Percentiles rank a stretch among this genome's conserved stretches.
Conservation (phyloP, 1,140 invertebrate genomes). For the Phymorhynchus buccinoides region DNA sequence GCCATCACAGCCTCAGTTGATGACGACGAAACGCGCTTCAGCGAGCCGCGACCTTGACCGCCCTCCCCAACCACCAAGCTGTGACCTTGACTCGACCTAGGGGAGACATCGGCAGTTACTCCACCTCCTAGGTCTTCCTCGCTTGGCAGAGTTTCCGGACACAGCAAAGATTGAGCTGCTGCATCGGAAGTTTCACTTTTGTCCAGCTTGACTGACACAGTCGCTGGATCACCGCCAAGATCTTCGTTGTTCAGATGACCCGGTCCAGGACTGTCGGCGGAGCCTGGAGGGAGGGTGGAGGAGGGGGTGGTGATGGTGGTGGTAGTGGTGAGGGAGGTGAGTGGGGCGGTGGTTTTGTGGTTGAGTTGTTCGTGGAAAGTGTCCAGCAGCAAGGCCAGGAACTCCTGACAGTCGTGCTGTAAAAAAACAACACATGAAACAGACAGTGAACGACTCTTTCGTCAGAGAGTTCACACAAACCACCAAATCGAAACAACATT, state of each 20-base stretch:
- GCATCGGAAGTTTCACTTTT: slow-evolving; percentile 38
- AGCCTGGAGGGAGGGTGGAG: background rate
- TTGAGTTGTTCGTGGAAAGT: slow-evolving; percentile 82
- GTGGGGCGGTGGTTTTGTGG: slow-evolving; percentile 27
- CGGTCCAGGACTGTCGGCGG: background rate
- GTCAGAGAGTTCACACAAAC: too few relatives aligned
- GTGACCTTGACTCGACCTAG: background rate
- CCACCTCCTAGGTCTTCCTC: background rate
- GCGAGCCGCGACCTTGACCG: slow-evolving; percentile 21
- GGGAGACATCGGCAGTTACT: background rate
- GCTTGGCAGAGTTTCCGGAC: background rate
- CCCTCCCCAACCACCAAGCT: slow-evolving; percentile 31
- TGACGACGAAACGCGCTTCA: slow-evolving; percentile 41
- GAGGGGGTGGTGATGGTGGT: slow-evolving; percentile 22
- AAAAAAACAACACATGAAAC: slow-evolving; percentile 31
- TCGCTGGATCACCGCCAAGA: slow-evolving; percentile 1
- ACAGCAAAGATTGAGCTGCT: background rate
- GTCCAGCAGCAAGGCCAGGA: slow-evolving; percentile 81
- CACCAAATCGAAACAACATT: too few relatives aligned
- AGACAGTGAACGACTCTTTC: too few relatives aligned
- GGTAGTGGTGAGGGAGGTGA: slow-evolving; percentile 33
- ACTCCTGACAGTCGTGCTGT: slow-evolving; percentile 85
- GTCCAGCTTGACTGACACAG: slow-evolving; percentile 29
- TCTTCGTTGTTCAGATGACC: slow-evolving; percentile 35
- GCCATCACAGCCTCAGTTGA: slow-evolving; percentile 17